Evolutionary conservation across 2,113 vertebrate species (phyloP).

Genomic region (Channa argus): DNA sequence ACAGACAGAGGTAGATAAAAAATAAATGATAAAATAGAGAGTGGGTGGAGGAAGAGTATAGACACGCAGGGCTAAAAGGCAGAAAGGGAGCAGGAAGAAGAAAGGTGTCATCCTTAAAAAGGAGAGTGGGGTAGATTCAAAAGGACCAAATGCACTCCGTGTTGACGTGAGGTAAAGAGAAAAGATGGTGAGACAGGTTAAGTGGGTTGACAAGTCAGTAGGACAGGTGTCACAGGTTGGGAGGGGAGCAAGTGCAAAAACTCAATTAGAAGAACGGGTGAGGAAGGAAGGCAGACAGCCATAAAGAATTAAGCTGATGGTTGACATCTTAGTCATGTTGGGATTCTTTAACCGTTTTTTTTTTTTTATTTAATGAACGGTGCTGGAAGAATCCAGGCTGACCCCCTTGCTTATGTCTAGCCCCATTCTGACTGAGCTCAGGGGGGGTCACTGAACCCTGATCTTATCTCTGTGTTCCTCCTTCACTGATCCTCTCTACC

Average conservation of each 20-base stretch:
- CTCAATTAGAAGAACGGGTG: conserved; percentile 24
- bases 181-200: conserved; percentile 23
- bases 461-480: conserved; percentile 47
- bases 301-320: conserved; percentile 6
- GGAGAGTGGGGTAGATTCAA: conserved; percentile 30
- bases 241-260: not conserved
- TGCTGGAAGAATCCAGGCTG: conserved; percentile 20
- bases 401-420: conserved; percentile 31
- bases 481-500: conserved; percentile 56
- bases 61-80: conserved; percentile 28
- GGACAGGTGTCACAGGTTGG: conserved; percentile 9
- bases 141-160: conserved; percentile 2
- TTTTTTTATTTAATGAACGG: not conserved
- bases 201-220: conserved; percentile 39
- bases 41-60: conserved; percentile 15
- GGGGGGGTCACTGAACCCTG: conserved; percentile 62
- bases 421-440: conserved; percentile 32
- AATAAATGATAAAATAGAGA: conserved; percentile 5
- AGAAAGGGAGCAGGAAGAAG: not conserved
- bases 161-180: conserved; percentile 25
- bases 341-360: not conserved
- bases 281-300: conserved; percentile 5
- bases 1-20: conserved; percentile 1
- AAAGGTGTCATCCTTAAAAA: conserved; percentile 44
- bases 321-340: not conserved